Evolutionary conservation across 2,113 vertebrate species (phyloP), one percentile per base, ranked within the genome.

Genomic region (Mustela lutreola): DNA sequence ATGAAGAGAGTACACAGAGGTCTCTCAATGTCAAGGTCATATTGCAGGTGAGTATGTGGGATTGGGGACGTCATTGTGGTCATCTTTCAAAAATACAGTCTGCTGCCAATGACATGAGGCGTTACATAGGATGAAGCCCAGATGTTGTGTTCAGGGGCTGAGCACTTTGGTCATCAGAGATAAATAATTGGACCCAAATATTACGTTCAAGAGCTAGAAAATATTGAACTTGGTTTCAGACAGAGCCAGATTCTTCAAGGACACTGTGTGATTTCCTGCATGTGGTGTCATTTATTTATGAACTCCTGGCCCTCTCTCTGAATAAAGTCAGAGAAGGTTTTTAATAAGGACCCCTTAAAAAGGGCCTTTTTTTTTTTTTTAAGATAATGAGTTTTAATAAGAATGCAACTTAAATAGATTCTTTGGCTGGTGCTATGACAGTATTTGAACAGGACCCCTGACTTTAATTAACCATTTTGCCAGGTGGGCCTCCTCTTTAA

Each of bases 401-500:
- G 50, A 95, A 81, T 89, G 26, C 84, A 94, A 96, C 90, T 94
- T 90, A 87, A 92, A 82, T 91, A 82, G 78, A 85, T 89, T 94
- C 83, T 95, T 95, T 97, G 96, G 96, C 96, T 91, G 93, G 53
- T 92, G 36, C 71, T 63, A 14, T 89, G 93, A 94, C 87, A 89
- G 88, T 75, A 71, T 97, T 85, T 97, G 88, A 97, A 95, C 60
- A 96, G 90, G 71, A 97, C 93, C 92, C 82, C 94, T 97, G 92
- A 84, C 88, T 97, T 94, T 97, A 97, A 98, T 97, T 85, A 97
- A 91, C 94, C 65, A 65, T 95, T 95, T 97, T 98, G 88, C 96
- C 97, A 97, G 92, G 95, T 89, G 78, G 95, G 76, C 96, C 92
- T 98, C 80, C 87, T 95, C 97, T 93, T 97, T 97, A 98, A 98